Evolutionary conservation across 2,888 invertebrate species (phyloP).

Genomic region (Liopterus haemorrhoidalis): DNA sequence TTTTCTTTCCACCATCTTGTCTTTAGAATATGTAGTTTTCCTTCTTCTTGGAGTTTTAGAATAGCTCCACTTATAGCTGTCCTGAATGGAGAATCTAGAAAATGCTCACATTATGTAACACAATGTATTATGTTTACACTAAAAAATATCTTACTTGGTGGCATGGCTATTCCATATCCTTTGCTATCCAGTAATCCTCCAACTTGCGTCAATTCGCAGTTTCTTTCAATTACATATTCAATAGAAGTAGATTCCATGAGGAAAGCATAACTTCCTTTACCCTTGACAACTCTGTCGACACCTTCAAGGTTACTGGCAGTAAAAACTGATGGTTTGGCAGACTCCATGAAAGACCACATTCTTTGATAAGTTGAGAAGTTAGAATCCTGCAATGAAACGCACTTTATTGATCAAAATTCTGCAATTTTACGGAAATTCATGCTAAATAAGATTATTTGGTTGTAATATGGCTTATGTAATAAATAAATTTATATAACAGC

Average conservation of each 20-base stretch:
- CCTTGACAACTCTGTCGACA: slow-evolving; percentile 79
- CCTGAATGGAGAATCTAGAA: slow-evolving; percentile 93
- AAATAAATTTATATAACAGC: no score
- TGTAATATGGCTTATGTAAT: no score
- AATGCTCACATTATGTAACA: no score
- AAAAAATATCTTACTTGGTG: slow-evolving; percentile 63
- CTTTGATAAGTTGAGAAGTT: slow-evolving; percentile 89
- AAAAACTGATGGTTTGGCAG: slow-evolving; percentile 81
- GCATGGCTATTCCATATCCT: slow-evolving; percentile 93
- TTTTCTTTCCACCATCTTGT: slow-evolving; percentile 98
- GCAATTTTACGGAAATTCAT: no score
- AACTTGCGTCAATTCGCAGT: slow-evolving; percentile 86
- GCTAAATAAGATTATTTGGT: no score
- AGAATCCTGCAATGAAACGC: slow-evolving; percentile 69
- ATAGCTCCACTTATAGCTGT: slow-evolving; percentile 92
- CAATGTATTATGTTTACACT: not conserved
- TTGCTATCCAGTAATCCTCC: slow-evolving; percentile 90
- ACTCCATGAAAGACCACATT: slow-evolving; percentile 95
- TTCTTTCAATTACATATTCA: slow-evolving; percentile 86
- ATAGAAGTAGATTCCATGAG: slow-evolving; percentile 97
- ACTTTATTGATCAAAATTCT: no score
- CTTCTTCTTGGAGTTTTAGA: slow-evolving; percentile 91
- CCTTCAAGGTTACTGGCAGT: slow-evolving; percentile 82
- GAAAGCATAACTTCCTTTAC: slow-evolving; percentile 86
- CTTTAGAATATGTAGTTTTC: slow-evolving; percentile 85